These are phyloP conservation scores for Pentamera pediparva DNA, from an alignment of 53 echinoderm and acorn worm species.

Conservation along the genomic window DNA sequence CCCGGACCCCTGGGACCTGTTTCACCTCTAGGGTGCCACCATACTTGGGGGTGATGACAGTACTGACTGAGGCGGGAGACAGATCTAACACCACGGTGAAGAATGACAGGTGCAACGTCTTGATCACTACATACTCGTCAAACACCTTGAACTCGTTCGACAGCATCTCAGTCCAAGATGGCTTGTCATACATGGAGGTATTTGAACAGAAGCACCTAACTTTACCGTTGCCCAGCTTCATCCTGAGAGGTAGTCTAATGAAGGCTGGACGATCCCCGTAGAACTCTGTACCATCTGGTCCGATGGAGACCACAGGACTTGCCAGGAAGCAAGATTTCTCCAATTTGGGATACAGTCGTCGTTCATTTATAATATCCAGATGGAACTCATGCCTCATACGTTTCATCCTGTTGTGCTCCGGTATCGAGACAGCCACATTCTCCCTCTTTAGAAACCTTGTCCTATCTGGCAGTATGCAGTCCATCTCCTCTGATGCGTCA, in stretches of 20 bases:
- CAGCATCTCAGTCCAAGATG: slow-evolving; percentile 75
- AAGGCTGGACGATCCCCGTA: slow-evolving; percentile 83
- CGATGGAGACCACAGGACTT: slow-evolving; percentile 65
- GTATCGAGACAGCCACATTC: slow-evolving; percentile 72
- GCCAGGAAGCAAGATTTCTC: slow-evolving; percentile 42
- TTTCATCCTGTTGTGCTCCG: slow-evolving; percentile 84
- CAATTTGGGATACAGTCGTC: slow-evolving; percentile 54
- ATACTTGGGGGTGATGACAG: slow-evolving; percentile 50
- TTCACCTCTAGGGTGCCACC: slow-evolving; percentile 73
- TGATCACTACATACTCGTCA: slow-evolving; percentile 60
- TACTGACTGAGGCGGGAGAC: slow-evolving; percentile 51
- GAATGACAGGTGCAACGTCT: slow-evolving; percentile 73
- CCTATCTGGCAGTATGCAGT: slow-evolving; percentile 72
- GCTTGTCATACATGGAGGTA: slow-evolving; percentile 64
- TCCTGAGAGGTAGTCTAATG: slow-evolving; percentile 66
- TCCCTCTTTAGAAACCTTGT: slow-evolving; percentile 59
- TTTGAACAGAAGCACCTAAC: slow-evolving; percentile 72
- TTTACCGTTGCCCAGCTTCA: slow-evolving; percentile 45
- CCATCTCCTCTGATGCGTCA: slow-evolving; percentile 41
- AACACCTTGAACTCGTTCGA: slow-evolving; percentile 67
- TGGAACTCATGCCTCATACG: slow-evolving; percentile 63
- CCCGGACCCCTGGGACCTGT: slow-evolving; percentile 76
- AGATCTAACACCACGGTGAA: slow-evolving; percentile 69
- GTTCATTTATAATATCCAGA: slow-evolving; percentile 55
- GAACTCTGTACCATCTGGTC: slow-evolving; percentile 76